Conservation (phyloP, 2,888 invertebrate species). For the Dynastes tityus region DNA sequence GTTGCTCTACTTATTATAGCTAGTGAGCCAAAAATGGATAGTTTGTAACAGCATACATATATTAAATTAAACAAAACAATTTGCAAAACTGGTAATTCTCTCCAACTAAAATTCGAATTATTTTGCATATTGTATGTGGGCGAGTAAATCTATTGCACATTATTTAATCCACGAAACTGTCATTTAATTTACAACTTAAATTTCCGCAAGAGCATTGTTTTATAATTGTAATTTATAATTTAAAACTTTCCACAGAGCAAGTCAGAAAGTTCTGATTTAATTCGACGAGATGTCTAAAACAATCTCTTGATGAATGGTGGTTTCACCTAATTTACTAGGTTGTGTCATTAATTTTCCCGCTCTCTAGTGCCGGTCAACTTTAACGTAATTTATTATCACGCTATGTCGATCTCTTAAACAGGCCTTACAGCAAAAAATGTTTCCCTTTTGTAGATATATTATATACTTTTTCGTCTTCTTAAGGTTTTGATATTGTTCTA, state of each 20-base stretch:
- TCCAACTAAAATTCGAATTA: neutral
- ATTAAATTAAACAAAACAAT: neutral
- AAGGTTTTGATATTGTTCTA: too few relatives aligned
- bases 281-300: constrained; percentile 39
- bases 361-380: constrained; percentile 37
- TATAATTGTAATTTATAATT: constrained; percentile 34
- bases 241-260: constrained; percentile 15
- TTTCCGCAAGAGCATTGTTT: constrained; percentile 2
- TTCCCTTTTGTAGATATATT: neutral
- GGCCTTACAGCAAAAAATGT: neutral
- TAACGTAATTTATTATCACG: constrained; percentile 43
- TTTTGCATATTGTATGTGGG: neutral
- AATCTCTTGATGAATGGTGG: constrained; percentile 44
- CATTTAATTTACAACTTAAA: constrained; percentile 8
- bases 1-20: too few relatives aligned
- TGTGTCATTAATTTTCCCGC: constrained; percentile 39
- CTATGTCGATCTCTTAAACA: constrained; percentile 33
- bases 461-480: neutral
- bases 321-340: constrained; percentile 40
- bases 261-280: constrained; percentile 35
- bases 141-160: neutral
- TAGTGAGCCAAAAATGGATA: neutral
- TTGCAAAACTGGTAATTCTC: neutral
- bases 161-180: neutral
- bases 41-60: neutral